These are phyloP conservation scores for Epistrophella euchroma DNA, from an alignment of 2,888 invertebrate species.

Conservation along the genomic window DNA sequence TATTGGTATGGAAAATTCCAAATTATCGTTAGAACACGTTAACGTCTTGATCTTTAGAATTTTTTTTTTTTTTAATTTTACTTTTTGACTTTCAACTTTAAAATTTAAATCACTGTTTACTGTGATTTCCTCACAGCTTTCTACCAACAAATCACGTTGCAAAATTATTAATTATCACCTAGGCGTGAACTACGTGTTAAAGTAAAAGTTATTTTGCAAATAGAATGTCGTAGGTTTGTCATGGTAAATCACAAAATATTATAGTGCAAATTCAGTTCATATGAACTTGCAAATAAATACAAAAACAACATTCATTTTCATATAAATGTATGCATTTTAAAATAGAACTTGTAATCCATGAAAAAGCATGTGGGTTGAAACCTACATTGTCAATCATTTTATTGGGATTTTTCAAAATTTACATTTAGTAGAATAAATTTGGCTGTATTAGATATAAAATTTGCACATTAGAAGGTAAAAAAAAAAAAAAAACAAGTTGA, in stretches of 20 bases:
- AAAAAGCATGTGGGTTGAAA: neutral
- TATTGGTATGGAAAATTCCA: too few relatives aligned
- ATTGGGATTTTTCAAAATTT: neutral
- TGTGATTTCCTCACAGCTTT: neutral
- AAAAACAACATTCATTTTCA: too few relatives aligned
- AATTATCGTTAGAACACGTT: too few relatives aligned
- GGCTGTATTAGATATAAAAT: neutral
- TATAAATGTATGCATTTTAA: slow-evolving; percentile 16
- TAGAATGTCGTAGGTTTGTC: slow-evolving; percentile 26
- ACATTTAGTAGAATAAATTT: neutral
- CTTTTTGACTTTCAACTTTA: neutral
- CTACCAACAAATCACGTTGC: neutral
- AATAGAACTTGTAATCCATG: neutral
- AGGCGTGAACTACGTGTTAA: slow-evolving; percentile 45
- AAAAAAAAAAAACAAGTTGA: too few relatives aligned
- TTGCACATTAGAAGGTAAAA: too few relatives aligned
- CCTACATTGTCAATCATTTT: slow-evolving; percentile 1
- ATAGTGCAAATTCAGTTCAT: slow-evolving; percentile 10
- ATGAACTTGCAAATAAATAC: neutral
- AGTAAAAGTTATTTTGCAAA: neutral
- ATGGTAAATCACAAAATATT: neutral
- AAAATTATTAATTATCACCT: slow-evolving; percentile 5
- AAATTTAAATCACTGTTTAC: neutral
- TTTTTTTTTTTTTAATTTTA: neutral
- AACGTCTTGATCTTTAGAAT: too few relatives aligned